A percentile compares a stretch with the other conserved stretches of the same genome.
Conservation (phyloP, 2,888 invertebrate genomes). For the Pristionchus maxplancki region DNA sequence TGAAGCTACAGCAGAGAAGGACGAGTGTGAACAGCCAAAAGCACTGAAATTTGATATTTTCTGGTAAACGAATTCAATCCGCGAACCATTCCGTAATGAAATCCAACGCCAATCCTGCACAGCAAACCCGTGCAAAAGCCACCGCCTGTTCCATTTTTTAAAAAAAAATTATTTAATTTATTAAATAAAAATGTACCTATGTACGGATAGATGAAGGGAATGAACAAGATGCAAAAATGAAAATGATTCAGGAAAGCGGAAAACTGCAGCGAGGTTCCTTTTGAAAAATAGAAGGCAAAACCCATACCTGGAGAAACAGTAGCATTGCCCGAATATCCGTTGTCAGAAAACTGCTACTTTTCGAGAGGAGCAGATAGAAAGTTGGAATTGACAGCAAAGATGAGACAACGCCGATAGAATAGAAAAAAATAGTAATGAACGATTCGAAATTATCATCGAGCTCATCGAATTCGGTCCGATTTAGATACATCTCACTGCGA, state of each 20-base stretch:
- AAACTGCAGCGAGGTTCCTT: not conserved
- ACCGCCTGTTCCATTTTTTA: no score
- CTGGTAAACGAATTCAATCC: no score
- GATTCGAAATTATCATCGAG: no score
- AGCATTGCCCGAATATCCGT: not conserved
- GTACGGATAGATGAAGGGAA: not conserved
- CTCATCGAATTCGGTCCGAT: no score
- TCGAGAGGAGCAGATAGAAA: no score
- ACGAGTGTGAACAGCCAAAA: not conserved
- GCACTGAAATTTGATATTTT: not conserved
- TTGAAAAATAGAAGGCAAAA: not conserved
- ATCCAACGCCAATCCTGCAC: not conserved
- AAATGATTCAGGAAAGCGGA: not conserved
- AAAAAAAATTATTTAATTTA: not conserved
- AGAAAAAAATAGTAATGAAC: no score
- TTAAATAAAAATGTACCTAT: not conserved
- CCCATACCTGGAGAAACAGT: not conserved
- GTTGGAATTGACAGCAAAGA: no score
- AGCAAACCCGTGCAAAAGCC: not conserved
- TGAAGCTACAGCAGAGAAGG: not conserved
- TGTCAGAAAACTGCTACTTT: no score
- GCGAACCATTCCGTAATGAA: not conserved
- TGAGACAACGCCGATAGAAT: no score
- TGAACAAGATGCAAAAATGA: not conserved
- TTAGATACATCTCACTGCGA: no score